Conservation (phyloP, 2,113 vertebrate genomes). For the Triplophysa tibetana region DNA sequence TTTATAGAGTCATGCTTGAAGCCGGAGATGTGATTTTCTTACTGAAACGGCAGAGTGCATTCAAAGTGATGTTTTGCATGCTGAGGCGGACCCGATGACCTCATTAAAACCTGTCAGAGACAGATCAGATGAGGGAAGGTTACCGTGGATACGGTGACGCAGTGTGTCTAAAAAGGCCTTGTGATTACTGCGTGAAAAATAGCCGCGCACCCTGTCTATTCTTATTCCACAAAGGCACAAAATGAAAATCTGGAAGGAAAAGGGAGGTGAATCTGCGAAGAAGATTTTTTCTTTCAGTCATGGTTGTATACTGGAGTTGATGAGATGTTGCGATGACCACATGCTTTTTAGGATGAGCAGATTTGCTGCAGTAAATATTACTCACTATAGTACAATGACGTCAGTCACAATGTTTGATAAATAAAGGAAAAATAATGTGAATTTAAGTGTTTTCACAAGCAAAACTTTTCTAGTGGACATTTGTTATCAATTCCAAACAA, state of each 20-base stretch:
- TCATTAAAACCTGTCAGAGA: slow-evolving; percentile 54
- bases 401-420: too few relatives aligned
- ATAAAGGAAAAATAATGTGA: too few relatives aligned
- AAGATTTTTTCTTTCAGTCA: neutral
- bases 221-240: slow-evolving; percentile 33
- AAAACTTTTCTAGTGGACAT: too few relatives aligned
- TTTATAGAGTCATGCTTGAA: slow-evolving; percentile 29
- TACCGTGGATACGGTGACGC: slow-evolving; percentile 47
- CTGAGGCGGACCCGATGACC: slow-evolving; percentile 46
- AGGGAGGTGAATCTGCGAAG: neutral
- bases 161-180: neutral
- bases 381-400: neutral
- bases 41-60: slow-evolving; percentile 34
- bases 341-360: neutral
- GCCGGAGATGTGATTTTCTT: slow-evolving; percentile 42
- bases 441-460: too few relatives aligned
- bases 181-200: slow-evolving; percentile 43
- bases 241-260: slow-evolving; percentile 34
- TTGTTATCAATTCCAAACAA: too few relatives aligned
- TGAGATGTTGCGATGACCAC: neutral
- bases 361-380: neutral
- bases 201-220: slow-evolving; percentile 1
- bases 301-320: neutral
- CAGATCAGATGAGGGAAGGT: slow-evolving; percentile 43
- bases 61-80: slow-evolving; percentile 44